Percentiles rank a stretch among this genome's conserved stretches.
phyloP scores from a whole-genome alignment of 2,113 vertebrate genomes.

The Phaethornis superciliosus region DNA sequence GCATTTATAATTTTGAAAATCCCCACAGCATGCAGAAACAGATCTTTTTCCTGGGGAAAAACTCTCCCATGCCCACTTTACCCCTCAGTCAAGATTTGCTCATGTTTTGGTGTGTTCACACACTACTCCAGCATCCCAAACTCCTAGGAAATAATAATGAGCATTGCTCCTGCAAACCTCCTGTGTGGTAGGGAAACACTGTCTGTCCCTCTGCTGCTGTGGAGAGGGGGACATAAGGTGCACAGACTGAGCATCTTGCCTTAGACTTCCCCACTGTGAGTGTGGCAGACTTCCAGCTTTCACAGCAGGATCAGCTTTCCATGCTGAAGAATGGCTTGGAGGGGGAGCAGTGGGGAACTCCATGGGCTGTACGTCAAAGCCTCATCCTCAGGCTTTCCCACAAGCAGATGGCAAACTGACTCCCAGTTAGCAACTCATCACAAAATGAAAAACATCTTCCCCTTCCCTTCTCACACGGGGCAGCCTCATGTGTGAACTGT shows the following conservation, averaged over 20 bases:
- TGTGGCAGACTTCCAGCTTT: slow-evolving; percentile 24
- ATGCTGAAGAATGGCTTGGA: neutral
- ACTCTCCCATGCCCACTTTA: fast-evolving
- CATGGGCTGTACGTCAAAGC: neutral
- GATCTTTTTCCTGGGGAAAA: neutral
- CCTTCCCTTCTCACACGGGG: neutral
- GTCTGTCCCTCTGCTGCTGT: neutral
- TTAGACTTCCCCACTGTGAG: neutral
- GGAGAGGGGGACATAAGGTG: neutral
- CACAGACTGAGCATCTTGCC: neutral
- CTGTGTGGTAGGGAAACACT: neutral
- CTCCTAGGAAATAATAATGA: neutral
- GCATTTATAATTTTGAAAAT: neutral
- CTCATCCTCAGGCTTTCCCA: slow-evolving; percentile 30
- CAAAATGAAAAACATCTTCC: slow-evolving; percentile 18
- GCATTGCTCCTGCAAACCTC: too few relatives aligned
- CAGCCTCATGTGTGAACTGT: neutral
- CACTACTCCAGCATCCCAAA: neutral
- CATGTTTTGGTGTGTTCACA: neutral
- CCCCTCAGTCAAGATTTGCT: neutral
- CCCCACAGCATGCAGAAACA: neutral
- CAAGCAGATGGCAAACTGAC: slow-evolving; percentile 9
- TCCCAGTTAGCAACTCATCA: slow-evolving; percentile 35
- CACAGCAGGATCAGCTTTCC: slow-evolving; percentile 45
- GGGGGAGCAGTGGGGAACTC: slow-evolving; percentile 19